Base-by-base conservation (phyloP, 2,888 invertebrate genomes). In the Gari tellinella region DNA sequence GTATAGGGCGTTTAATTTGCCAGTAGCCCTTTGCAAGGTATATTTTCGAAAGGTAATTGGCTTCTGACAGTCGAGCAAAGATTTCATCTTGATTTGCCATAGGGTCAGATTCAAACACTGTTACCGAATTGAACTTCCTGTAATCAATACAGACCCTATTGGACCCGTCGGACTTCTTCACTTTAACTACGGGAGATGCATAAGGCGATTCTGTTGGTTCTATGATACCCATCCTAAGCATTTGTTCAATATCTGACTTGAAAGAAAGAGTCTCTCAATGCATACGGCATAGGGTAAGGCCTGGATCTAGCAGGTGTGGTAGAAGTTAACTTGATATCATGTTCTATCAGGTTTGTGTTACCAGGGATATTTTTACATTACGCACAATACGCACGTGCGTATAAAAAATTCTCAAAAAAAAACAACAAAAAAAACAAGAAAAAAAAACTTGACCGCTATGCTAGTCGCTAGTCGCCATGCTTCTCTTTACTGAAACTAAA, bases 41-140 rank as follows among this genome's bases (percentile, higher is more conserved):
- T 15, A 80, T 21, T 41, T 68, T 77, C 3, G 67, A 51, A 45
- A 83, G n/a, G n/a, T n/a, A 63, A 41, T 64, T 76, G 37, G 55
- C 45, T 7, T 46, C 43, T 8, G 67, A 31, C 0, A 81, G 21
- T n/a, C 77, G 63, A 1, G 65, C 55, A 75, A 83, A 81, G 5
- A 85, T 76, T 25, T 72, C 72, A 8, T 83, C 83, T 8, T 55
- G 25, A 40, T 77, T 70, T 5, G 67, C 68, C 51, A 85, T 77
- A 2, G 82, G 80, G 51, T 84, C 86, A 14, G 70, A 60, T 52
- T 81, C 82, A 69, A 80, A 84, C 2, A 69, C 52, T 2, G 80
- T 79, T 2, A 76, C 41, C 14, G 46, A 48, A 49, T 85, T 86
- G 1, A 80, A 21, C 17, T 26, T 49, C 21, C 83, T 41, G 38